Evolutionary conservation across 2,113 vertebrate genomes (phyloP), one percentile per base, ranked within the genome.

Genomic region (Actenoides hombroni): DNA sequence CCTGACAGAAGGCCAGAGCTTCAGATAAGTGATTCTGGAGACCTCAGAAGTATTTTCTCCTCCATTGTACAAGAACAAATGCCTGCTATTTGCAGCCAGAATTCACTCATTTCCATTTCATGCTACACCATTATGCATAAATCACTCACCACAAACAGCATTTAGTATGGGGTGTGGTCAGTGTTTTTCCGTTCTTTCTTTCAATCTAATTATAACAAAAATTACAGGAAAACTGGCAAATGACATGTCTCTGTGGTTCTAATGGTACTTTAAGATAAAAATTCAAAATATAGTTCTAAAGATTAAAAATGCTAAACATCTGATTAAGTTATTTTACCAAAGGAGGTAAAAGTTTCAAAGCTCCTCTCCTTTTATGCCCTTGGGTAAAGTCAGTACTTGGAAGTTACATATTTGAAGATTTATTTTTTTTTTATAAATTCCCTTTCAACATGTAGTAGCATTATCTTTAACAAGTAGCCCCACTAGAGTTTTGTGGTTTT

Each of bases 121-220:
- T 4, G 4, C n/a, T 60, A 10, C 19, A 12, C n/a, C 33, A 19
- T 60, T 73, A 70, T 82, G 64, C 31, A 69, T 54, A 63, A 57
- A 87, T 20, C 1, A 2, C 39, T 26, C 46, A 9, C 42, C 39
- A 68, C 59, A 48, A 79, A 20, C 13, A 61, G 16, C 26, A n/a
- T 2, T 2, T 2, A 51, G 17, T 5, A 23, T 1, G 9, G 44
- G 25, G 7, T 25, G 37, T 14, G 26, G 42, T 63, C 7, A 44
- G 8, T 9, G 13, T 1, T 75, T 60, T 74, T 65, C 40, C 25
- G 20, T 26, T 76, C 29, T 49, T 68, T 51, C 25, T 64, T 37
- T n/a, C 49, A 53, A 11, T 46, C 35, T 37, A 33, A 48, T 21
- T 51, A 21, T 16, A 49, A 37, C 10, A 40, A 60, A 75, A 86